A percentile compares a stretch with the other conserved stretches of the same genome.
Evolutionary conservation across 1,140 invertebrate genomes (phyloP).

Genomic region (Platyura marginata): DNA sequence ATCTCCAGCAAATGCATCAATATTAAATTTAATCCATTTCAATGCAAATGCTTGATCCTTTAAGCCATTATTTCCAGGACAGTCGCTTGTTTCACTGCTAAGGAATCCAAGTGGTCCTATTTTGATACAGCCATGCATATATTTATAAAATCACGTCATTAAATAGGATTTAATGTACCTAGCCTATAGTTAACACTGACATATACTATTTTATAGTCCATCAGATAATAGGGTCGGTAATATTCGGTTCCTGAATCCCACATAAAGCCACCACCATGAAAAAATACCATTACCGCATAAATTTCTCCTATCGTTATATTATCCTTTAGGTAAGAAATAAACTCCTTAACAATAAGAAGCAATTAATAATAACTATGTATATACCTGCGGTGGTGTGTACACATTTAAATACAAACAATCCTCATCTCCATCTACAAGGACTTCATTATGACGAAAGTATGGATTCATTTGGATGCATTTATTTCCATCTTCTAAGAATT

Average conservation of each 20-base stretch:
- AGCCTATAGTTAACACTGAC: constrained; percentile 67
- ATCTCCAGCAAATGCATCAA: constrained; percentile 33
- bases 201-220: constrained; percentile 54
- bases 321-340: too few relatives aligned
- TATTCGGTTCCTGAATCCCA: constrained; percentile 44
- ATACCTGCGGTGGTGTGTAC: constrained; percentile 44
- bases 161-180: constrained; percentile 27
- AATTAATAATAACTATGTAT: too few relatives aligned
- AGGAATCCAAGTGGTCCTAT: constrained; percentile 43
- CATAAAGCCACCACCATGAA: constrained; percentile 57
- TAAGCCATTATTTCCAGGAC: constrained; percentile 39
- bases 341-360: too few relatives aligned
- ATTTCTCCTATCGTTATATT: too few relatives aligned
- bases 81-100: constrained; percentile 27
- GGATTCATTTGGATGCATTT: constrained; percentile 56
- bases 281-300: constrained; percentile 65
- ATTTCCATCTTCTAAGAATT: constrained; percentile 37
- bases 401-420: constrained; percentile 79
- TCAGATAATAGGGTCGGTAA: constrained; percentile 51
- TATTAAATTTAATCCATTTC: constrained; percentile 38
- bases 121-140: constrained; percentile 55
- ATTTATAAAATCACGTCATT: constrained; percentile 41
- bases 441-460: constrained; percentile 35
- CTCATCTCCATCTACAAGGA: constrained; percentile 49
- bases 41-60: constrained; percentile 41